Base-by-base conservation (phyloP, 2,113 vertebrate species). In the Guaruba guarouba region DNA sequence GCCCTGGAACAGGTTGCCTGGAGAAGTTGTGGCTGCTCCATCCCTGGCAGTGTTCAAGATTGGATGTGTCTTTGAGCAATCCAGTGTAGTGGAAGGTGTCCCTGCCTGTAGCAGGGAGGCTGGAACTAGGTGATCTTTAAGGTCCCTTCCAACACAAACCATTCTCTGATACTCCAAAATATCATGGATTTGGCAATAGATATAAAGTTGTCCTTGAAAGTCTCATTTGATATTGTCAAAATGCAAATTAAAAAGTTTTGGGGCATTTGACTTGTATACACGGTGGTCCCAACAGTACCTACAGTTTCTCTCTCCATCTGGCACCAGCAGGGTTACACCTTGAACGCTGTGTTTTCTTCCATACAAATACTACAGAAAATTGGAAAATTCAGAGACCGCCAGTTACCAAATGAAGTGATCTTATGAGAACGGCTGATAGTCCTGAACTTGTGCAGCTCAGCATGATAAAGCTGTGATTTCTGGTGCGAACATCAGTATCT, bases 141-240 rank as follows among this genome's bases (percentile, higher is more conserved):
- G 57, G 20, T 35, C 57, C 20, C 33, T 35, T 59, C 22, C 57
- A 59, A 59, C 22, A 6, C 13, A 59, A 35, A 59, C n/a, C n/a
- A 23, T 59, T 59, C 57, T 35, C 33, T 24, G 33, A 35, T n/a
- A 61, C 11, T 68, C 17, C 37, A 85, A 51, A 84, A 89, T 59
- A 41, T 17, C 0, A 0, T 19, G 22, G 23, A 63, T 7, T 28
- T 54, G 5, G 25, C 52, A 77, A 69, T 11, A 23, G 33, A 64
- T n/a, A 51, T 23, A 63, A 76, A 86, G 63, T 31, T 66, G 7
- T 35, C 77, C 8, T 2, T n/a, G 8, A 61, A 59, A 51, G 57
- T 43, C 43, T 78, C 25, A 71, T 63, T 28, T 41, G 9, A 55
- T 71, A 49, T 41, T 63, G n/a, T 23, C 0, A 13, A 91, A 66